These are phyloP conservation scores for Trichonephila inaurata DNA, from an alignment of 1,140 invertebrate species.

Conservation along the genomic window DNA sequence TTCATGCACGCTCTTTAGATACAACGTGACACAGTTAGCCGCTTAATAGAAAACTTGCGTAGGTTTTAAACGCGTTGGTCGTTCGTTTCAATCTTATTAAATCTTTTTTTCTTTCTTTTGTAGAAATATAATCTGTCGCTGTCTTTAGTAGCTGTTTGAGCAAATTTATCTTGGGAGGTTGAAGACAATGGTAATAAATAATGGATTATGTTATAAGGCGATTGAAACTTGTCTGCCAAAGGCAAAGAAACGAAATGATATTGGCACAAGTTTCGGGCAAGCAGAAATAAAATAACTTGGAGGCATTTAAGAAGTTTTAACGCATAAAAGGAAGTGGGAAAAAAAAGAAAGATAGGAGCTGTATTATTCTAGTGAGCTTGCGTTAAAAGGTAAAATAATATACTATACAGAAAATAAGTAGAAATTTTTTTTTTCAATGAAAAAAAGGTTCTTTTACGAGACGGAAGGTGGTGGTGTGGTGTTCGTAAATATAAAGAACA, in stretches of 20 bases:
- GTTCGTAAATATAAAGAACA: too few species aligned
- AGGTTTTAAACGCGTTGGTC: conserved; percentile 1
- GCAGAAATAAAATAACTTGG: not conserved
- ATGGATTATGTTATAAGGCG: not conserved
- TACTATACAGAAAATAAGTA: too few species aligned
- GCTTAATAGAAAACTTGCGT: not conserved
- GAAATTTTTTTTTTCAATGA: too few species aligned
- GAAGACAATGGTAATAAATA: conserved; percentile 35
- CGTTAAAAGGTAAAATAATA: not conserved
- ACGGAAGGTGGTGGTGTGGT: too few species aligned
- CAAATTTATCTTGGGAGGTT: conserved; percentile 12
- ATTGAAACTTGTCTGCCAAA: not conserved
- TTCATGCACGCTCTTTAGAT: not conserved
- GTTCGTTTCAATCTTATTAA: not conserved
- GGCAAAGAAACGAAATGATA: conserved; percentile 1
- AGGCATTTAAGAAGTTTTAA: not conserved
- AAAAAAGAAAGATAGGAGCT: not conserved
- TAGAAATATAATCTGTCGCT: not conserved
- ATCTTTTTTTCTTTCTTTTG: not conserved
- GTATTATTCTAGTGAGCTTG: not conserved
- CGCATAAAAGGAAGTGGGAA: not conserved
- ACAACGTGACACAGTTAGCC: conserved; percentile 19
- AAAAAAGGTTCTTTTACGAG: too few species aligned
- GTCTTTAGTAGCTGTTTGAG: conserved; percentile 3
- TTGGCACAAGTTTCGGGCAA: not conserved